Evolutionary conservation across 2,113 vertebrate genomes (phyloP), one percentile per base, ranked within the genome.

Genomic region (Chloropsis hardwickii): DNA sequence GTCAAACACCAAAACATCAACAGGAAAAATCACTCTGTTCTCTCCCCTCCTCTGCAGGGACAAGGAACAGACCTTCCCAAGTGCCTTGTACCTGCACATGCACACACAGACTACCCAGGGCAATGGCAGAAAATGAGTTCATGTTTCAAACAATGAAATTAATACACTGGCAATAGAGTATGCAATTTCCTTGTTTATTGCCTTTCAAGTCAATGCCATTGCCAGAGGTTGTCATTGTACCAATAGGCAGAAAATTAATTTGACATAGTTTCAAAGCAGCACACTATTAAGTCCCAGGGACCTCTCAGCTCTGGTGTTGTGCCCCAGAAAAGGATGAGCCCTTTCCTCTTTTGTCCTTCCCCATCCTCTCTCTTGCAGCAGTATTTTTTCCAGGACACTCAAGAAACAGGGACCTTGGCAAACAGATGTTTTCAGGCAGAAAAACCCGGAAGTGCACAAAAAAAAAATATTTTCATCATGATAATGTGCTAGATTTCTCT

Each of bases 211-310:
- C 90, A 50, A 82, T 35, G 66, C 86, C 87, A n/a, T 86, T 2
- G 48, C 92, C 88, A 91, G 92, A 86, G 92, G 80, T 79, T 94
- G 69, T 81, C 83, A 66, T 76, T 81, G 89, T 47, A 91, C 77
- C 79, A 92, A 81, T 28, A 27, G 51, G 57, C 76, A 87, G 72
- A 91, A 92, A 94, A 97, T 87, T 89, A 79, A 93, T 88, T 74
- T 67, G 58, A 45, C 29, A 50, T 76, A 60, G 62, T 78, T 85
- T 74, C 64, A 48, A 77, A 84, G 82, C 2, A 0, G 28, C 58
- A 70, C 28, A 66, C 28, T 5, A 51, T 65, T 47, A 54, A 79
- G 45, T 79, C 65, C n/a, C 5, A 10, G 37, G n/a, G 18, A 61
- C 31, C 40, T 60, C 87, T 80, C 3, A 1, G 48, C 17, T 71